Percentiles rank a stretch among this genome's conserved stretches.
Conservation (phyloP, 1,140 invertebrate genomes). For the Scaptomyza graminum region DNA sequence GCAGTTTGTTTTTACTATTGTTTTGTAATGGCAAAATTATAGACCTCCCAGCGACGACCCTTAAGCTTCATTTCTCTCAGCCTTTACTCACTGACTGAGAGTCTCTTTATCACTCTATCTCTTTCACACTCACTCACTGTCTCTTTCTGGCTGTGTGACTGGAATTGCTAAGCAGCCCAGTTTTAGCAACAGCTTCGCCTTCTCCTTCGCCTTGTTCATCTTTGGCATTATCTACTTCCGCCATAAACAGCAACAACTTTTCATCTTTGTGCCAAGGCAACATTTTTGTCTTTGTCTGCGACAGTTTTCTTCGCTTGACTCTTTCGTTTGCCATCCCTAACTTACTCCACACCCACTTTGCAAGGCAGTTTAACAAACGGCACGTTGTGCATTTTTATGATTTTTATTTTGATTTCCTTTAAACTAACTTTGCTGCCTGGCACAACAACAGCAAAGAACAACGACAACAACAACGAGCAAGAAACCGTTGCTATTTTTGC, state of each 20-base stretch:
- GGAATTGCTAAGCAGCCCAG: slow-evolving; percentile 28
- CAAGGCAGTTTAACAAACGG: slow-evolving; percentile 49
- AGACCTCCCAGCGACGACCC: slow-evolving; percentile 72
- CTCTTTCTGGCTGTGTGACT: slow-evolving; percentile 30
- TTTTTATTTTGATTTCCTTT: slow-evolving; percentile 82
- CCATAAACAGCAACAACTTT: slow-evolving; percentile 82
- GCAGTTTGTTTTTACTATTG: slow-evolving; percentile 82
- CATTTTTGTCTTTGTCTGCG: slow-evolving; percentile 58
- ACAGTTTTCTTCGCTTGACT: slow-evolving; percentile 12
- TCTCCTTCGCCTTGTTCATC: slow-evolving; percentile 71
- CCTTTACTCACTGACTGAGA: slow-evolving; percentile 3
- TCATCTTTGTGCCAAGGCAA: slow-evolving; percentile 76
- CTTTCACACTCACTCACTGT: slow-evolving; percentile 2
- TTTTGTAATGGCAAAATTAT: slow-evolving; percentile 82
- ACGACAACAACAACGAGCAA: slow-evolving; percentile 10
- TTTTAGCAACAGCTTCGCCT: slow-evolving; percentile 29
- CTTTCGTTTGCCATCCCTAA: slow-evolving; percentile 7
- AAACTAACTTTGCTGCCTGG: slow-evolving; percentile 69
- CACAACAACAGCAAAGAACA: slow-evolving; percentile 29
- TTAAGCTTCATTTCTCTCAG: slow-evolving; percentile 66
- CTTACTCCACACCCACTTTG: slow-evolving; percentile 1
- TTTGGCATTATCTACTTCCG: slow-evolving; percentile 82
- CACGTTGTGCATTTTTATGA: slow-evolving; percentile 81
- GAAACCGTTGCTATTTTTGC: slow-evolving; percentile 79
- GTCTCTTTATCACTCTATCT: not conserved